phyloP scores from a whole-genome alignment of 2,888 invertebrate genomes.

The Hirudinaria manillensis region DNA sequence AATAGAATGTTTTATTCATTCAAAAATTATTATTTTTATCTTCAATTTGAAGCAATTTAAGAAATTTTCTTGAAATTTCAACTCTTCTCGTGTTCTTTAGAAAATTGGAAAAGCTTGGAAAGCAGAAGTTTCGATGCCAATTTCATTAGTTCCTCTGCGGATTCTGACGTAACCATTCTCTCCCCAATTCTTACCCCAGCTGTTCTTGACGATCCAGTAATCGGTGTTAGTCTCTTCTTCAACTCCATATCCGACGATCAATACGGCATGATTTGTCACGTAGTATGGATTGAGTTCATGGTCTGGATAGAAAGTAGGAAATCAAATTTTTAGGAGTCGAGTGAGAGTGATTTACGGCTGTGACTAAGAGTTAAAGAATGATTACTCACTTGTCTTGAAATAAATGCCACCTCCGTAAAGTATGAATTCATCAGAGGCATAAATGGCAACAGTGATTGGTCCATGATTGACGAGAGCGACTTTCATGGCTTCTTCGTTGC shows the following conservation, averaged over 20 bases:
- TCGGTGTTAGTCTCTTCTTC: conserved; percentile 48
- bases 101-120: conserved; percentile 42
- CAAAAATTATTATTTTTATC: too few relatives aligned
- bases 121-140: conserved; percentile 53
- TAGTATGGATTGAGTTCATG: conserved; percentile 54
- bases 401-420: conserved; percentile 54
- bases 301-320: too few relatives aligned
- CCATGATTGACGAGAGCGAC: conserved; percentile 55
- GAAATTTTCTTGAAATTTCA: too few relatives aligned
- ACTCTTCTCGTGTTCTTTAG: too few relatives aligned
- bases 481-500: conserved; percentile 56
- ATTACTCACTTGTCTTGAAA: conserved; percentile 50
- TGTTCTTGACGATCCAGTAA: conserved; percentile 55
- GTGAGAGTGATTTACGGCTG: too few relatives aligned
- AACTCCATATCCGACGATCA: conserved; percentile 56
- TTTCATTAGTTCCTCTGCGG: conserved; percentile 52
- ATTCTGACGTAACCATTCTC: conserved; percentile 53
- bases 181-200: conserved; percentile 53
- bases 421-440: conserved; percentile 55
- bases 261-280: conserved; percentile 56
- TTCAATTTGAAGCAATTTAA: too few relatives aligned
- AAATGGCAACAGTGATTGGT: conserved; percentile 56
- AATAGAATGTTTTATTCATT: too few relatives aligned
- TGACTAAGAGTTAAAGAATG: too few relatives aligned
- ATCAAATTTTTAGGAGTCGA: too few relatives aligned